Conservation (phyloP, 1,140 invertebrate genomes). For the Episyrphus balteatus region DNA sequence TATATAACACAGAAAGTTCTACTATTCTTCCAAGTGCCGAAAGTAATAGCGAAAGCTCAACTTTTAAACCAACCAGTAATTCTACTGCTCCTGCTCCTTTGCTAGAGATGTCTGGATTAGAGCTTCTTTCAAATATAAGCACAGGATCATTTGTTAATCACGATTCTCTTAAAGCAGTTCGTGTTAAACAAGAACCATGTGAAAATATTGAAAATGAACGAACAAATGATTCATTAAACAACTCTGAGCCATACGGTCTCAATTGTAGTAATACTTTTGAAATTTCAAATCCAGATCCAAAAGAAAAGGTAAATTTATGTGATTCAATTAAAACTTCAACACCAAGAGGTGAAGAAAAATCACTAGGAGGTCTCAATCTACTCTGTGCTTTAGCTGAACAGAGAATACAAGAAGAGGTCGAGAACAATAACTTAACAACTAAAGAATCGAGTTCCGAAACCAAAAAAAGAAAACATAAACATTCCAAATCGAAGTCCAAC, state of each 20-base stretch:
- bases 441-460: background rate
- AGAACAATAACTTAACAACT: constrained; percentile 16
- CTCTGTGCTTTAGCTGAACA: constrained; percentile 78
- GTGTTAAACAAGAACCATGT: constrained; percentile 32
- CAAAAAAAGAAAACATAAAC: constrained; percentile 35
- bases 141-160: constrained; percentile 57
- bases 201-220: constrained; percentile 13
- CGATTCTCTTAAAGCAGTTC: constrained; percentile 4
- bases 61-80: background rate
- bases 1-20: constrained; percentile 18
- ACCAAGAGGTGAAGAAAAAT: constrained; percentile 22
- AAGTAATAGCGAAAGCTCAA: constrained; percentile 1
- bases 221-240: background rate
- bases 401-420: constrained; percentile 63
- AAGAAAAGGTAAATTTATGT: too few relatives aligned
- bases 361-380: constrained; percentile 61
- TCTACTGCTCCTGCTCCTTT: constrained; percentile 14
- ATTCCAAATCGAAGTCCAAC: constrained; percentile 28
- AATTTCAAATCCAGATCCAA: too few relatives aligned
- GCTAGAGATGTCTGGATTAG: constrained; percentile 65
- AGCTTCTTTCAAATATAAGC: constrained; percentile 64
- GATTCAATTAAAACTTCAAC: too few relatives aligned
- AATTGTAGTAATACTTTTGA: too few relatives aligned
- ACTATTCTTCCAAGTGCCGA: constrained; percentile 17
- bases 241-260: too few relatives aligned